phyloP scores from a whole-genome alignment of 2,888 invertebrate genomes.

The Hypomecis atomaria region DNA sequence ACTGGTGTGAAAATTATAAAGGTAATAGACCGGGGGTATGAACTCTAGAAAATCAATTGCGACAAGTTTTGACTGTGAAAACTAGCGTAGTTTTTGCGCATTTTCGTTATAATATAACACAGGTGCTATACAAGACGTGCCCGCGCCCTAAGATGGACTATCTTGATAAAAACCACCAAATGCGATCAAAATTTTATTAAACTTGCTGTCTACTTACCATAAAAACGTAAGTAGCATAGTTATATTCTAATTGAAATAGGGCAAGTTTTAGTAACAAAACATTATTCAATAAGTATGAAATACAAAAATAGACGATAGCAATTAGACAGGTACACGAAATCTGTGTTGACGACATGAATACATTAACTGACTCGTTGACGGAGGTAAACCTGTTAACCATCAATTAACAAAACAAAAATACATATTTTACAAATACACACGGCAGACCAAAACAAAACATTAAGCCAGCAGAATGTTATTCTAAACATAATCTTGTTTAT shows the following conservation, averaged over 20 bases:
- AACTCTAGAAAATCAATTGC: conserved; percentile 23
- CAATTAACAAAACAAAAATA: conserved; percentile 29
- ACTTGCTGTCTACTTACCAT: no score
- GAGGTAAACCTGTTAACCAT: conserved; percentile 29
- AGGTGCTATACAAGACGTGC: no score
- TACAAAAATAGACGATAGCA: conserved; percentile 15
- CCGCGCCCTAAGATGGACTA: no score
- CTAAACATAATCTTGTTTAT: conserved; percentile 44
- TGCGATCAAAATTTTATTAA: no score
- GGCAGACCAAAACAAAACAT: conserved; percentile 37
- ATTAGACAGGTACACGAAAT: conserved; percentile 5
- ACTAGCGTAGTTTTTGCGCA: no score
- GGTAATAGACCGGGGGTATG: conserved; percentile 20
- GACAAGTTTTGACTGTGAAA: conserved; percentile 2
- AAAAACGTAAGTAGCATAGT: no score
- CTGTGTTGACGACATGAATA: conserved; percentile 19
- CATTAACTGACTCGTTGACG: conserved; percentile 22
- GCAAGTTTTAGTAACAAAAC: conserved; percentile 3
- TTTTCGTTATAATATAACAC: no score
- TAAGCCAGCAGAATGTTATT: conserved; percentile 42
- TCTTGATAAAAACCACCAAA: no score
- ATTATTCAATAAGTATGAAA: neutral
- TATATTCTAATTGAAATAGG: no score
- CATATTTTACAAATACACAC: conserved; percentile 35
- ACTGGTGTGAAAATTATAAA: conserved; percentile 20